Percentiles rank a stretch among this genome's conserved stretches.
phyloP scores from a whole-genome alignment of 2,113 vertebrate genomes.

The Tichodroma muraria region DNA sequence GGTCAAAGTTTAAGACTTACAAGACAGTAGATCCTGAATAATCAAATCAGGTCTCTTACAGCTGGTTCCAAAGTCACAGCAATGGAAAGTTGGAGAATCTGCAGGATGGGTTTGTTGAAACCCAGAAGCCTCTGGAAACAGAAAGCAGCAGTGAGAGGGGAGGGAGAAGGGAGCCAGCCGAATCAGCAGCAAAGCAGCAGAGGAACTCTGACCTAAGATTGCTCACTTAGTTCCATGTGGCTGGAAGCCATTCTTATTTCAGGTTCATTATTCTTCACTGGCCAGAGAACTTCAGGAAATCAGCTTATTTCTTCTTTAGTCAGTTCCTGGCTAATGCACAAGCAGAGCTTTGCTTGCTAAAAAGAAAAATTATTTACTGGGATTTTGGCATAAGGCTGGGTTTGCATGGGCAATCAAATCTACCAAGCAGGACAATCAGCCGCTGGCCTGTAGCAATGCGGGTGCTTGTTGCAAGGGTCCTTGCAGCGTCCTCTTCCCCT shows the following conservation, averaged over 20 bases:
- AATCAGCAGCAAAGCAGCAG: neutral
- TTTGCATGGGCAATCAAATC: neutral
- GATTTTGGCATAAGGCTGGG: neutral
- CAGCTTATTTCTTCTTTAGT: neutral
- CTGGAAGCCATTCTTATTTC: neutral
- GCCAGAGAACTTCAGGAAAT: neutral
- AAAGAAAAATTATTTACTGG: neutral
- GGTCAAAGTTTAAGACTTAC: neutral
- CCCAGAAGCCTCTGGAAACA: neutral
- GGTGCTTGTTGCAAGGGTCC: neutral
- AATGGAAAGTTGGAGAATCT: neutral
- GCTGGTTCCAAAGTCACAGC: neutral
- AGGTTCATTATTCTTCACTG: neutral
- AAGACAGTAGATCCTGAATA: neutral
- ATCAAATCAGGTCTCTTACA: neutral
- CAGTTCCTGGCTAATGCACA: neutral
- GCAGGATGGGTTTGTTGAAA: neutral
- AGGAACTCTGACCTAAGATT: neutral
- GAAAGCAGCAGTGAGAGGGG: neutral
- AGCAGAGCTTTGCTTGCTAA: neutral
- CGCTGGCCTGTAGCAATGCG: fast-evolving
- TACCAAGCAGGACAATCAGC: neutral
- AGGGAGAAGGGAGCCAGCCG: neutral
- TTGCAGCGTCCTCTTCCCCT: neutral
- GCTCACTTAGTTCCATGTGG: neutral